A percentile compares a stretch with the other conserved stretches of the same genome.
Conservation (phyloP, 1,140 invertebrate genomes). For the Popillia japonica region DNA sequence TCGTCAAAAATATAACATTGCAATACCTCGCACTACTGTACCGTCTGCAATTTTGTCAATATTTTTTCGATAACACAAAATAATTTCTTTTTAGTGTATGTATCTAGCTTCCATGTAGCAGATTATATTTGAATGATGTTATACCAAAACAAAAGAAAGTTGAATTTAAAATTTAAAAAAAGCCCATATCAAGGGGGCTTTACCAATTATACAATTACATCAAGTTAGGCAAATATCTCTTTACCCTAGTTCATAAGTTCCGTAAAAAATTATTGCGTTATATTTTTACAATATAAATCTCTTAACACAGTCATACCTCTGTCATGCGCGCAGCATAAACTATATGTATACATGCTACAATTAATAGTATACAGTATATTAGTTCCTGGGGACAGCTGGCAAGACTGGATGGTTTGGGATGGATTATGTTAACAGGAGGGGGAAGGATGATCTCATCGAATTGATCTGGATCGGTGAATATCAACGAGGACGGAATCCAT, state of each 20-base stretch:
- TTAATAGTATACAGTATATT: slow-evolving; percentile 22
- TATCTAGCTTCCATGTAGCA: too few species aligned
- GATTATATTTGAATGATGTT: background rate
- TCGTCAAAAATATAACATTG: too few species aligned
- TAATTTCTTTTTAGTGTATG: too few species aligned
- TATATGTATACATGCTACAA: slow-evolving; percentile 23
- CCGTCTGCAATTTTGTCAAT: too few species aligned
- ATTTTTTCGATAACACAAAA: too few species aligned
- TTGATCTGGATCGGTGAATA: slow-evolving; percentile 63
- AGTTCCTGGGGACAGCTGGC: background rate
- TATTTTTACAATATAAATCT: slow-evolving; percentile 35
- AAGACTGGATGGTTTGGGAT: slow-evolving; percentile 65
- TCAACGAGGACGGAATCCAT: slow-evolving; percentile 68
- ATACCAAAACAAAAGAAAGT: background rate
- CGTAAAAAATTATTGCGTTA: slow-evolving; percentile 38
- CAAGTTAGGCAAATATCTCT: background rate
- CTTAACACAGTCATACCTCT: slow-evolving; percentile 35
- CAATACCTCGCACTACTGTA: too few species aligned
- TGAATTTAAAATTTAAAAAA: too few species aligned
- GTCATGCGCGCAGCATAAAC: background rate
- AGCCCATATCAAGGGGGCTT: background rate
- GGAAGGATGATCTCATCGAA: slow-evolving; percentile 72
- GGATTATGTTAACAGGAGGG: slow-evolving; percentile 72
- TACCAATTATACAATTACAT: slow-evolving; percentile 14
- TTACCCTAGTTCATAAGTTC: slow-evolving; percentile 35